Percentiles rank a stretch among this genome's conserved stretches.
These are phyloP conservation scores for Linyphia triangularis DNA, from an alignment of 2,888 invertebrate species.

Conservation along the genomic window DNA sequence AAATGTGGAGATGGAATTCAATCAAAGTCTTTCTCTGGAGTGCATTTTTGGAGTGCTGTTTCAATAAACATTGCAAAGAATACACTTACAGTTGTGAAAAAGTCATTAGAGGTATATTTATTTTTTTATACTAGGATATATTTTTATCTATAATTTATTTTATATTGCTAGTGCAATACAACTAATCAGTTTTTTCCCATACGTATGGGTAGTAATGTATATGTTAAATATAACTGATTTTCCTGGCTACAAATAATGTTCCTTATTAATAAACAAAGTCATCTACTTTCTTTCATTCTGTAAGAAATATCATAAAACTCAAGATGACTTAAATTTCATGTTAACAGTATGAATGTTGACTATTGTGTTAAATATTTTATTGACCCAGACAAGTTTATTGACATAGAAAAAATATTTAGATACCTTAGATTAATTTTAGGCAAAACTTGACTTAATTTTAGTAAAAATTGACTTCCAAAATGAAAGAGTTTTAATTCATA, in stretches of 20 bases:
- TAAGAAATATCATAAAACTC: too few relatives aligned
- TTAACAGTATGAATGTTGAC: not conserved
- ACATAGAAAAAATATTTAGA: too few relatives aligned
- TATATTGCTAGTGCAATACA: not conserved
- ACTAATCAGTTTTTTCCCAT: not conserved
- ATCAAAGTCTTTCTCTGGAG: constrained; percentile 85
- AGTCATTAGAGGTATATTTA: constrained; percentile 82
- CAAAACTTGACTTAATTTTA: too few relatives aligned
- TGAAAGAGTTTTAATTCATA: too few relatives aligned
- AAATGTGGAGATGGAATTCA: not conserved
- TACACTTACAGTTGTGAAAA: constrained; percentile 12
- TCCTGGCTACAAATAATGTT: too few relatives aligned
- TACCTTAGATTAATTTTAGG: too few relatives aligned
- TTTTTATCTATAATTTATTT: not conserved
- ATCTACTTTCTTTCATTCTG: too few relatives aligned
- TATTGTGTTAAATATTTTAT: not conserved
- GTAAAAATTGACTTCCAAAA: too few relatives aligned
- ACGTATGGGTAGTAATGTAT: not conserved
- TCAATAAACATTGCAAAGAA: constrained; percentile 36
- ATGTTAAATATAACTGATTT: not conserved
- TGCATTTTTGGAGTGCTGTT: constrained; percentile 29
- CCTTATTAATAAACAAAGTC: not conserved
- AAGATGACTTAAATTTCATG: not conserved
- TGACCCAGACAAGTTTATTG: too few relatives aligned
- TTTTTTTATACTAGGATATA: constrained; percentile 84